A percentile compares a stretch with the other conserved stretches of the same genome.
Evolutionary conservation across 2,797 vertebrate species (phyloP).

Genomic region (Meda fulgida): DNA sequence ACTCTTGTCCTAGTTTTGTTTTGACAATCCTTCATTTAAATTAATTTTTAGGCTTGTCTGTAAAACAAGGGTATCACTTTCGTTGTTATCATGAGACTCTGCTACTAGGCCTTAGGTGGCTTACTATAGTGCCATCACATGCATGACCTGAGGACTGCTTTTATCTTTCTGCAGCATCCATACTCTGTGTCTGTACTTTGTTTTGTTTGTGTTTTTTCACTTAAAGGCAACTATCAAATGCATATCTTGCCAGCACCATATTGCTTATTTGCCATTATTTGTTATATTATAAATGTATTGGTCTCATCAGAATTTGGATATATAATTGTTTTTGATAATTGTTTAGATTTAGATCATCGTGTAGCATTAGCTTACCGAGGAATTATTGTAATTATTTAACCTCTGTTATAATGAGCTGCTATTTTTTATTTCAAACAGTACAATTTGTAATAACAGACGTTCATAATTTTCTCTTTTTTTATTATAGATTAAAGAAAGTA

Average conservation of each 20-base stretch:
- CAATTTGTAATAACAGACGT: background rate
- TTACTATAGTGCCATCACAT: conserved; percentile 3
- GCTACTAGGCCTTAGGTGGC: conserved; percentile 34
- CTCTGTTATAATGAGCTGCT: background rate
- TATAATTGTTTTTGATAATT: background rate
- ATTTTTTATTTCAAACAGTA: background rate
- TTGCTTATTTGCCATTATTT: background rate
- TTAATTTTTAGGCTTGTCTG: background rate
- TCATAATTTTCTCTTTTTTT: background rate
- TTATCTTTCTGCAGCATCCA: conserved; percentile 36
- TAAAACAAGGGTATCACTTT: conserved; percentile 28
- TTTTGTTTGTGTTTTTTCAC: background rate
- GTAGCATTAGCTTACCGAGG: too few species aligned
- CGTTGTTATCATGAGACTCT: background rate
- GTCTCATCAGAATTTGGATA: background rate
- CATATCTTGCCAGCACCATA: background rate
- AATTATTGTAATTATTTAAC: background rate
- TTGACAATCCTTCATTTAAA: background rate
- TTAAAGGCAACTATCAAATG: background rate
- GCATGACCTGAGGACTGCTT: conserved; percentile 19
- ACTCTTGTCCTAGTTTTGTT: conserved; percentile 5
- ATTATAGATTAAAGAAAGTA: background rate
- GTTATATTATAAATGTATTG: background rate
- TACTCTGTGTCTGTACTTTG: background rate
- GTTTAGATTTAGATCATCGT: background rate